Conservation (phyloP, 2,888 invertebrate species). For the Autographa gamma region DNA sequence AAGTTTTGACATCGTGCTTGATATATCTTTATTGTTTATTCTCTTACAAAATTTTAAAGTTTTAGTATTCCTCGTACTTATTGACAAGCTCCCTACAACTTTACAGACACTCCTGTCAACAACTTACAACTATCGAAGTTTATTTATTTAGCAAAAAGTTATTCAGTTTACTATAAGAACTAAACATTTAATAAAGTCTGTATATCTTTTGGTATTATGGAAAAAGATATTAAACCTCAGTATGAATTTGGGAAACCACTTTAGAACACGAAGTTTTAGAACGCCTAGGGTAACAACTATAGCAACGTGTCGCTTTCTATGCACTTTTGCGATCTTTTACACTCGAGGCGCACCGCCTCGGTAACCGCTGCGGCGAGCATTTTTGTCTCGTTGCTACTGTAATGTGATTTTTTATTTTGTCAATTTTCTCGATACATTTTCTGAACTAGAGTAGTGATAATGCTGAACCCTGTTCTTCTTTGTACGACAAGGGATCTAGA, state of each 20-base stretch:
- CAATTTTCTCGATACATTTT: neutral
- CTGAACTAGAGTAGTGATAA: neutral
- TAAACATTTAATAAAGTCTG: too few relatives aligned
- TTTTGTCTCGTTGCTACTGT: constrained; percentile 21
- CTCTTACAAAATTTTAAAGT: neutral
- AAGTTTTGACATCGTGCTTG: constrained; percentile 4
- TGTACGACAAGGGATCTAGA: too few relatives aligned
- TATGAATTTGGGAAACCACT: constrained; percentile 2
- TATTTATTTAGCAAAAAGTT: too few relatives aligned
- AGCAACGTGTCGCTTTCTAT: constrained; percentile 43
- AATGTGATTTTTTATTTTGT: neutral
- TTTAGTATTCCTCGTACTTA: neutral
- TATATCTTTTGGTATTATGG: neutral
- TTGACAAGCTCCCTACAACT: neutral
- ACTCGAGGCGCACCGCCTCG: constrained; percentile 12
- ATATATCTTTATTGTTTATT: constrained; percentile 4
- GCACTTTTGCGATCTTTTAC: constrained; percentile 32
- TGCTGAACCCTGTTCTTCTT: neutral
- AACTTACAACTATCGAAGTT: neutral
- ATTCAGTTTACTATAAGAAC: too few relatives aligned
- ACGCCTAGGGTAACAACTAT: constrained; percentile 42
- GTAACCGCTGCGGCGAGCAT: constrained; percentile 12
- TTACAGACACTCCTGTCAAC: neutral
- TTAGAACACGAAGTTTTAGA: constrained; percentile 34
- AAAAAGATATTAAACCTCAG: neutral